Evolutionary conservation across 2,888 invertebrate species (phyloP), one percentile per base, ranked within the genome.

Genomic region (Aricia artaxerxes): DNA sequence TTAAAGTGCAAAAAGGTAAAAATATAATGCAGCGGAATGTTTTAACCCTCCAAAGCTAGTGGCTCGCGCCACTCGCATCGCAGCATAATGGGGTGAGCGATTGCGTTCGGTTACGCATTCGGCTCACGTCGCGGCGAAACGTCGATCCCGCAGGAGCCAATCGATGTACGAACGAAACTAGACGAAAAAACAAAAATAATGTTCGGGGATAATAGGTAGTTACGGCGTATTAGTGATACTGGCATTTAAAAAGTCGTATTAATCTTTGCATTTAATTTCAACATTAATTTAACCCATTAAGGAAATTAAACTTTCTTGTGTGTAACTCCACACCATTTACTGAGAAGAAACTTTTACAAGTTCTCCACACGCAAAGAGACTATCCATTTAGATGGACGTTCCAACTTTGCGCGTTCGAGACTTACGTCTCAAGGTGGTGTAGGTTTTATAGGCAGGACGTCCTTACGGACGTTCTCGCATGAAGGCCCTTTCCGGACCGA

Each of bases 111-210:
- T 90, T 89, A 86, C 87, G 89, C 88, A 94, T 89, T 88, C 94
- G 61, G 85, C 81, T 86, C 94, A 93, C 94, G 94, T 94, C 87
- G 82, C 87, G 87, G 88, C 90, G 89, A 87, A 93, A 94, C 93
- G 85, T 87, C 89, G 89, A 89, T 90, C 91, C 90, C 90, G 87
- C 87, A 86, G 89, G 87, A 88, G 92, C 89, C 93, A 92, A 93
- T 92, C 92, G 93, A 92, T 69, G 69, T 35, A 69, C 69, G 35
- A 69, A 69, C 35, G 35, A 69, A 69, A 69, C 69, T 69, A 69
- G 64, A 38, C 69, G 35, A 69, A 69, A 69, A 69, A 69, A 69
- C 69, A 69, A 35, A 69, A 69, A 38, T 69, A 35, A 69, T 16
- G 35, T 38, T 38, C 24, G 13, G 16, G 69, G 69, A 69, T 38